Base-by-base conservation (phyloP, 2,888 invertebrate species). In the Agrochola litura region DNA sequence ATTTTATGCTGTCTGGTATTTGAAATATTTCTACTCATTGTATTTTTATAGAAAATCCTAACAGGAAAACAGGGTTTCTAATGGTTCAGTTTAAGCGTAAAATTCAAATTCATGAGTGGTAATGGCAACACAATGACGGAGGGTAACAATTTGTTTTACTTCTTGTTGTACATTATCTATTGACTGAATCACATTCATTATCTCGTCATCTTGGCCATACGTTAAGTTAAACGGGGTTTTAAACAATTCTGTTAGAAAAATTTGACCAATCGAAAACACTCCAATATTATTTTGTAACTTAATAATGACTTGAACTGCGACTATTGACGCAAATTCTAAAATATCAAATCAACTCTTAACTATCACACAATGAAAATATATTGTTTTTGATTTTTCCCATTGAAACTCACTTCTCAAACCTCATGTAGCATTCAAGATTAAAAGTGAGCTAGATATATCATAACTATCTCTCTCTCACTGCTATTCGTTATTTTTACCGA, bases 11-110 rank as follows among this genome's bases (percentile, higher is more conserved):
- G 71, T 83, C 77, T 79, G 83, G 77, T 85, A 83, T 86, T 83
- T 77, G 56, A 86, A 86, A 86, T 77, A 77, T 86, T 86, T 84
- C 72, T 86, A 89, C 76, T 83, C 76, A 86, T 81, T 73, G 76
- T 89, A 89, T 85, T 87, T 88, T 87, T 89, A 81, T 85, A 86
- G 76, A 84, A 80, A 80, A 89, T 86, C 88, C 87, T 88, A 87
- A 90, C 89, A 92, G 95, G 95, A 92, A 93, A 94, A 95, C 95
- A 95, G 95, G 95, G 95, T 95, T 92, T 91, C 89, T 91, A 90
- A 88, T 79, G 87, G 88, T 92, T 92, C 86, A 85, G 89, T 92
- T 92, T 85, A 82, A 88, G 85, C 76, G 64, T 84, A 83, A 81
- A 80, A 82, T 56, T 84, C 76, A 77, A 82, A 73, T 65, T 82